Conservation (phyloP, 2,113 vertebrate species). For the Panurus biarmicus region DNA sequence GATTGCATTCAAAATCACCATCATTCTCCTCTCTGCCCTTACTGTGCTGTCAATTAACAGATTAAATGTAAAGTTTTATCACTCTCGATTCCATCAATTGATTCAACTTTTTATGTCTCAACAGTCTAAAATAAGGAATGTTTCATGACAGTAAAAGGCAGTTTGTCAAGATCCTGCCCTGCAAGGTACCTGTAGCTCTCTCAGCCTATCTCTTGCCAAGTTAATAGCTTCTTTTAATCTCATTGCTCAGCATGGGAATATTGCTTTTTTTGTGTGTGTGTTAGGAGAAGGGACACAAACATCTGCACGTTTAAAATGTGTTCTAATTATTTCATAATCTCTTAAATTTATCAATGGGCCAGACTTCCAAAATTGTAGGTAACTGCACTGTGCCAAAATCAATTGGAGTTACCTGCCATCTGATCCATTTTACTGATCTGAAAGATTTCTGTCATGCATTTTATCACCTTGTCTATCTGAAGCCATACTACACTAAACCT, state of each 20-base stretch:
- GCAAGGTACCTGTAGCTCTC: neutral
- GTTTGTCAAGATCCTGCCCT: neutral
- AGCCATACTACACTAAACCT: neutral
- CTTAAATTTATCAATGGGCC: neutral
- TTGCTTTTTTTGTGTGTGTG: neutral
- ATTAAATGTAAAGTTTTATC: neutral
- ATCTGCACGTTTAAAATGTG: neutral
- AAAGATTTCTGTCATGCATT: neutral
- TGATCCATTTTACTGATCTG: neutral
- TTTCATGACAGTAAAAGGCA: neutral
- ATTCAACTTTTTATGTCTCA: neutral
- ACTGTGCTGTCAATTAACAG: neutral
- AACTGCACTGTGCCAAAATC: neutral
- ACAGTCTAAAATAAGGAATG: neutral
- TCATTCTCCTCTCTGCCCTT: neutral
- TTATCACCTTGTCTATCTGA: neutral
- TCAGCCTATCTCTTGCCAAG: neutral
- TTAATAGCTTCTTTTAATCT: neutral
- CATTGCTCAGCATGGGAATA: neutral
- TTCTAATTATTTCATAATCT: neutral
- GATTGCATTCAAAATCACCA: neutral
- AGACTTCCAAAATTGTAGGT: neutral
- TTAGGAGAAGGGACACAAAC: neutral
- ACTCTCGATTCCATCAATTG: neutral
- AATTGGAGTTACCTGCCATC: neutral